Conservation (phyloP, 2,888 invertebrate genomes). For the Tuberolachnus salignus region DNA sequence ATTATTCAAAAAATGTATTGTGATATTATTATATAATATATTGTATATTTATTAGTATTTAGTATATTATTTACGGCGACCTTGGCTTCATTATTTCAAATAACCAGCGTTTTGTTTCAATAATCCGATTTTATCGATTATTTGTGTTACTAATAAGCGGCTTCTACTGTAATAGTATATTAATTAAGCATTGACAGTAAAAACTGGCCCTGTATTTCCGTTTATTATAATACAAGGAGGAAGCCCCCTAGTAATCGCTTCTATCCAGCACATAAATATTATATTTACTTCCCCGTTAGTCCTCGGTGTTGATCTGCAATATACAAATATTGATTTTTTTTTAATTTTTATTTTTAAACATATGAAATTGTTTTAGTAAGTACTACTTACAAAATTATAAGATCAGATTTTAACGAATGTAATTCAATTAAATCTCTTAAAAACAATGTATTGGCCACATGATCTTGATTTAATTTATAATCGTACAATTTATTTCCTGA, state of each 20-base stretch:
- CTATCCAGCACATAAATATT: slow-evolving; percentile 50
- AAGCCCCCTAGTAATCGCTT: slow-evolving; percentile 40
- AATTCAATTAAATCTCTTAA: slow-evolving; percentile 86
- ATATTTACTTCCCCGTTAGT: background rate
- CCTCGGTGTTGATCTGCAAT: slow-evolving; percentile 31
- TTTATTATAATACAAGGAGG: slow-evolving; percentile 42
- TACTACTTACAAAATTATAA: slow-evolving; percentile 84
- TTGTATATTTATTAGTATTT: too few relatives aligned
- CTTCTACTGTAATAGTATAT: too few relatives aligned
- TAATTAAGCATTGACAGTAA: slow-evolving; percentile 5
- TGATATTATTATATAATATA: too few relatives aligned
- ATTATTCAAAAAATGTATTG: too few relatives aligned
- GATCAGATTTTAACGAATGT: slow-evolving; percentile 82
- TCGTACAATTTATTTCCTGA: slow-evolving; percentile 57
- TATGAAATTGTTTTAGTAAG: background rate
- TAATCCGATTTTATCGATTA: too few relatives aligned
- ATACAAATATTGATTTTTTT: background rate
- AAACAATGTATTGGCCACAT: slow-evolving; percentile 88
- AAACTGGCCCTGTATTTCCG: slow-evolving; percentile 3
- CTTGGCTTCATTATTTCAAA: too few relatives aligned
- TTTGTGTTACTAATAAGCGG: too few relatives aligned
- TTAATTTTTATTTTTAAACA: background rate
- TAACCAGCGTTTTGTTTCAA: too few relatives aligned
- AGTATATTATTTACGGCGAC: too few relatives aligned
- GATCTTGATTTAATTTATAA: slow-evolving; percentile 75